phyloP scores from a whole-genome alignment of 2,113 vertebrate genomes.

The Ascaphus truei region DNA sequence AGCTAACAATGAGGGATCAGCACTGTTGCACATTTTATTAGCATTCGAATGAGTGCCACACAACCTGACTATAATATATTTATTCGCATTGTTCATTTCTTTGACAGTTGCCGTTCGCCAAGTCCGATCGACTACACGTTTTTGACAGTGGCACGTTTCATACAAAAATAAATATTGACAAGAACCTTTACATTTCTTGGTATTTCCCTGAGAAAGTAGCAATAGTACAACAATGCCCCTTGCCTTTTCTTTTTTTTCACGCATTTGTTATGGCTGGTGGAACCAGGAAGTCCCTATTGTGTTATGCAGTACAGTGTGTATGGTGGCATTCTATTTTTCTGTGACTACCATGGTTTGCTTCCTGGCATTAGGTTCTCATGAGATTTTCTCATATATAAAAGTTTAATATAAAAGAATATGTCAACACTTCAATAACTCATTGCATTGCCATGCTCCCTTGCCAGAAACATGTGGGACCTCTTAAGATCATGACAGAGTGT shows the following conservation, averaged over 20 bases:
- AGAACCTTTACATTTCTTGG: constrained; percentile 50
- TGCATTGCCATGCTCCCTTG: not conserved
- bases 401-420: constrained; percentile 34
- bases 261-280: constrained; percentile 67
- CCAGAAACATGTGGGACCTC: constrained; percentile 28
- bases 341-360: constrained; percentile 78
- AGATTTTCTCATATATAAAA: constrained; percentile 41
- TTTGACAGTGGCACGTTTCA: constrained; percentile 51
- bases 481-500: constrained; percentile 26
- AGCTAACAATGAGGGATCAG: constrained; percentile 40
- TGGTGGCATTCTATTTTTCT: constrained; percentile 54
- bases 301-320: constrained; percentile 54
- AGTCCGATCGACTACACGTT: not conserved
- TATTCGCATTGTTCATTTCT: constrained; percentile 11
- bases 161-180: constrained; percentile 68
- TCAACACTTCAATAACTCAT: constrained; percentile 25
- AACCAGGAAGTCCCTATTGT: constrained; percentile 88
- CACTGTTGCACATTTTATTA: constrained; percentile 43
- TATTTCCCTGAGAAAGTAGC: constrained; percentile 57
- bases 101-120: not conserved
- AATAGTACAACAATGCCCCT: constrained; percentile 53
- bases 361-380: constrained; percentile 84
- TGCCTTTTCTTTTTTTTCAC: constrained; percentile 56
- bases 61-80: constrained; percentile 35
- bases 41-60: constrained; percentile 53